Conservation (phyloP, 2,888 invertebrate species). For the Eustalomyia histrio region DNA sequence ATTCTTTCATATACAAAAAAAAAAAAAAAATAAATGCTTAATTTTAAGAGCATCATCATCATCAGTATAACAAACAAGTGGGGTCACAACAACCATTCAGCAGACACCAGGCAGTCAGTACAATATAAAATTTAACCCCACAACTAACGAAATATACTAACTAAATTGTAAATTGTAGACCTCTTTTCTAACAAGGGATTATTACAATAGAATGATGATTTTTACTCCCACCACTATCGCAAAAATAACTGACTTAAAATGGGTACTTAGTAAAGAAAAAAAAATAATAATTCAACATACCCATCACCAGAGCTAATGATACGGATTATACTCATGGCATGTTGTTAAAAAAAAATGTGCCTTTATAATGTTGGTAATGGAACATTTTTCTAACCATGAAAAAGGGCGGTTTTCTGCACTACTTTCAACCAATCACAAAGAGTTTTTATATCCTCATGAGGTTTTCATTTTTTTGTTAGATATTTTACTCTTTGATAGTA, state of each 20-base stretch:
- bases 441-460: constrained; percentile 19
- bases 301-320: constrained; percentile 53
- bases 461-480: constrained; percentile 18
- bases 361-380: constrained; percentile 20
- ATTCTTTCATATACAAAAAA: constrained; percentile 39
- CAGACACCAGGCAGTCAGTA: not conserved
- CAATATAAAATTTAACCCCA: constrained; percentile 48
- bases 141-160: not conserved
- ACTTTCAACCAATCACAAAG: constrained; percentile 55
- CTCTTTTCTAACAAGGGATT: not conserved
- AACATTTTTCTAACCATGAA: constrained; percentile 33
- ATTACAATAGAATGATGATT: not conserved
- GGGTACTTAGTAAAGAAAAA: constrained; percentile 43
- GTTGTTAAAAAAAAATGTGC: constrained; percentile 4
- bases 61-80: constrained; percentile 17
- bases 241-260: constrained; percentile 57
- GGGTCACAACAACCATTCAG: constrained; percentile 5
- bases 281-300: constrained; percentile 57
- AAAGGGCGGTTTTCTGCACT: constrained; percentile 53
- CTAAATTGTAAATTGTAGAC: constrained; percentile 1
- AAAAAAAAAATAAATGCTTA: constrained; percentile 34
- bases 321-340: constrained; percentile 41
- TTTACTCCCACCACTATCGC: not conserved
- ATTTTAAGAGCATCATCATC: constrained; percentile 41
- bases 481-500: constrained; percentile 17